Conservation (phyloP, 2,888 invertebrate species). For the Achlya flavicornis region DNA sequence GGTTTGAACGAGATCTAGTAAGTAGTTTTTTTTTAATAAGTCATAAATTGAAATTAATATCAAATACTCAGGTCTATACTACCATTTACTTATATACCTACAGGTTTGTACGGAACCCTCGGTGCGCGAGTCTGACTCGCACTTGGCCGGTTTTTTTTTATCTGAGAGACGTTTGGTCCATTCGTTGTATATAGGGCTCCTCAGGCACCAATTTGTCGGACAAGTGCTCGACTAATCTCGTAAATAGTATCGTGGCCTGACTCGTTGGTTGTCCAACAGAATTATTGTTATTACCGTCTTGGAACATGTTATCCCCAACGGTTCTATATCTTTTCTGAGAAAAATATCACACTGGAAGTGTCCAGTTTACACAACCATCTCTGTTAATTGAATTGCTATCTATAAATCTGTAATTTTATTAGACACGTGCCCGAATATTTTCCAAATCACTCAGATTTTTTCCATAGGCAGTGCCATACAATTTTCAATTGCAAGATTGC, state of each 20-base stretch:
- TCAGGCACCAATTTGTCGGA: conserved; percentile 33
- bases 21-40: no score
- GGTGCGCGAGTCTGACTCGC: no score
- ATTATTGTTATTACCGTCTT: conserved; percentile 33
- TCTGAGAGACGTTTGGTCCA: conserved; percentile 16
- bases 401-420: not conserved
- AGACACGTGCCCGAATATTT: no score
- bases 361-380: not conserved
- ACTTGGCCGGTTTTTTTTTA: no score
- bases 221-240: conserved; percentile 23
- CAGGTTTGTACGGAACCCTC: no score
- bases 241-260: conserved; percentile 38
- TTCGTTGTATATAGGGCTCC: conserved; percentile 27
- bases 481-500: not conserved
- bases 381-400: not conserved
- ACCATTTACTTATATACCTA: no score
- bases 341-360: not conserved
- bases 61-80: no score
- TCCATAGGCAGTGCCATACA: not conserved
- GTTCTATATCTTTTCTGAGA: not conserved
- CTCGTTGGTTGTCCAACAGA: conserved; percentile 33
- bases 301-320: conserved; percentile 28
- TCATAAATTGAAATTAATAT: no score
- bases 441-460: not conserved
- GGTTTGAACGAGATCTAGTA: no score